Conservation (phyloP, 1,140 invertebrate genomes). For the Muscidifurax raptorellus region DNA sequence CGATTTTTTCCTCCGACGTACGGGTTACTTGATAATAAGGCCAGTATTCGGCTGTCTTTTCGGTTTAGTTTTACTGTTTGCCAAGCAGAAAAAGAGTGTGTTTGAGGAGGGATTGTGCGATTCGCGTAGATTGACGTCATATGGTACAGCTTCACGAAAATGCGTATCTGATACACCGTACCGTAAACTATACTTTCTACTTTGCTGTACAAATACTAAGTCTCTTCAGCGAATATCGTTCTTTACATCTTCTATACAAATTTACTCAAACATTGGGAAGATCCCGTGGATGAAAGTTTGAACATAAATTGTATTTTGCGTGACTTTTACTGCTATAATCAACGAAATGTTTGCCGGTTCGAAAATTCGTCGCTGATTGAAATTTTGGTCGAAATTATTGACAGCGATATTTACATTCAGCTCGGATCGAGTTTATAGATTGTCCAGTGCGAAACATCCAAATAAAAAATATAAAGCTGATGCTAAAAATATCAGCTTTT, state of each 20-base stretch:
- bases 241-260: background rate
- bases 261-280: too few relatives aligned
- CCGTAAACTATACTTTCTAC: background rate
- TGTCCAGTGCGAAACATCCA: background rate
- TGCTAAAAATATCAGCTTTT: too few relatives aligned
- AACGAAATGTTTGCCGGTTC: too few relatives aligned
- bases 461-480: background rate
- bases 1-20: background rate
- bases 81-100: background rate
- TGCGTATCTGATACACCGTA: background rate
- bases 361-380: background rate
- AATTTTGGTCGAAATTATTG: background rate
- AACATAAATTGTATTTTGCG: background rate
- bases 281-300: background rate
- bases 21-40: too few relatives aligned
- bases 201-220: background rate
- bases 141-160: background rate
- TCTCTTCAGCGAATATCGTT: background rate
- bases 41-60: background rate
- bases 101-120: background rate
- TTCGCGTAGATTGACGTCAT: background rate
- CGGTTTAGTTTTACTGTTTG: background rate
- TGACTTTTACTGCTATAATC: too few relatives aligned
- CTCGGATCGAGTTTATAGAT: background rate
- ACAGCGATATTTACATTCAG: background rate